phyloP scores from a whole-genome alignment of 2,797 vertebrate genomes.

The Nyctalus aviator region DNA sequence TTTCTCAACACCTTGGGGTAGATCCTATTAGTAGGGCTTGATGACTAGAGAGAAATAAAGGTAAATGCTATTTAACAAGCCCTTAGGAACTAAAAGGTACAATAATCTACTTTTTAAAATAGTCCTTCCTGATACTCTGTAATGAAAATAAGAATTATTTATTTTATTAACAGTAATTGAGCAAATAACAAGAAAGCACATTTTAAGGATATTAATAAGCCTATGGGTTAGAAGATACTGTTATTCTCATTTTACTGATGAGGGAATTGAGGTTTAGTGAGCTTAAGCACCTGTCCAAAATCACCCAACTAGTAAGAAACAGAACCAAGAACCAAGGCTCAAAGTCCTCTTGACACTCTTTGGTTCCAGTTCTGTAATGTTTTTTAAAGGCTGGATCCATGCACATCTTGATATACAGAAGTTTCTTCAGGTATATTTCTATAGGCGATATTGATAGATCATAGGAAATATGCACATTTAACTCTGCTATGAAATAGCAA shows the following conservation, averaged over 20 bases:
- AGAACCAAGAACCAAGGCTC: neutral
- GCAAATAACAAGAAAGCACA: neutral
- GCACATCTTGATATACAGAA: neutral
- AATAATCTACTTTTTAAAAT: neutral
- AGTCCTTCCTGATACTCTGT: neutral
- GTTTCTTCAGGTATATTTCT: neutral
- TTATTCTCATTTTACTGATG: conserved; percentile 23
- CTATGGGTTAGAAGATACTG: neutral
- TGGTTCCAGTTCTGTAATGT: neutral
- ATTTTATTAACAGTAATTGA: conserved; percentile 6
- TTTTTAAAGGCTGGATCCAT: neutral
- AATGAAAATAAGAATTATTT: conserved; percentile 53
- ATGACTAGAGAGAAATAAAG: neutral
- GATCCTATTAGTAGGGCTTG: neutral
- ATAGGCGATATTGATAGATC: neutral
- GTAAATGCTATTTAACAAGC: neutral
- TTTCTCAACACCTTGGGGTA: neutral
- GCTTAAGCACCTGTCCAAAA: neutral
- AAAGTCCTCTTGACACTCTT: neutral
- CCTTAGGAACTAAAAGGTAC: neutral
- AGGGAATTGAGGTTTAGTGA: conserved; percentile 11
- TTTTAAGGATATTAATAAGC: neutral
- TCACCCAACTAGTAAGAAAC: neutral
- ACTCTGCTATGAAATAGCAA: neutral
- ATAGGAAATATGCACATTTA: neutral